Base-by-base conservation (phyloP, 1,140 invertebrate genomes). In the Leguminivora glycinivorella region DNA sequence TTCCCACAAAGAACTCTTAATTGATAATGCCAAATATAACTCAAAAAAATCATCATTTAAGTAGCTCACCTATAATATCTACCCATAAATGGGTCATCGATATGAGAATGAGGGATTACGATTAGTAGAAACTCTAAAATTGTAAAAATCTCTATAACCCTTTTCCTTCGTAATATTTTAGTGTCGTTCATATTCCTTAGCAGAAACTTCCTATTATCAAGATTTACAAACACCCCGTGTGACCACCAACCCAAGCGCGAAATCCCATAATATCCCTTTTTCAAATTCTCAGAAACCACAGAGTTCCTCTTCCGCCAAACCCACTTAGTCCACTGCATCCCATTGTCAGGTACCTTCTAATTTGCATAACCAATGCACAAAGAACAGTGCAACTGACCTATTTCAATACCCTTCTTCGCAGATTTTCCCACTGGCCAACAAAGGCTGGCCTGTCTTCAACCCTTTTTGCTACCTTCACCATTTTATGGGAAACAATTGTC, bases 361-460 rank as follows among this genome's bases (percentile, higher is more conserved):
- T 91, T 91, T 83, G 84, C 87, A 88, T 85, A 87, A 85, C 43
- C 19, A 43, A 29, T 43, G 88, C 85, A 89, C 88, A 75, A 75
- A 69, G 29, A 60, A 22, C 76, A 81, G 76, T 87, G 81, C 72
- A 79, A 89, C 82, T 91, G 88, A 89, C 88, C 88, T 80, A 88
- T 87, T 31, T 12, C 78, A 76, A 72, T 24, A 70, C 75, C 84
- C 79, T 85, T 80, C 75, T 58, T 68, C 76, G 85, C 83, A 81
- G 88, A 89, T 83, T 83, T 91, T 91, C 87, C 83, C 88, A 91
- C 88, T 90, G 85, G 68, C 83, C 83, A 81, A 88, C 84, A 88
- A 88, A 82, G 77, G 56, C 70, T 40, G 63, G 26, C 70, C 40
- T 79, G 75, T 84, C 84, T 80, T 84, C 83, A 40, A 85, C 85